Conservation (phyloP, 2,113 vertebrate genomes). For the Colossoma macropomum region DNA sequence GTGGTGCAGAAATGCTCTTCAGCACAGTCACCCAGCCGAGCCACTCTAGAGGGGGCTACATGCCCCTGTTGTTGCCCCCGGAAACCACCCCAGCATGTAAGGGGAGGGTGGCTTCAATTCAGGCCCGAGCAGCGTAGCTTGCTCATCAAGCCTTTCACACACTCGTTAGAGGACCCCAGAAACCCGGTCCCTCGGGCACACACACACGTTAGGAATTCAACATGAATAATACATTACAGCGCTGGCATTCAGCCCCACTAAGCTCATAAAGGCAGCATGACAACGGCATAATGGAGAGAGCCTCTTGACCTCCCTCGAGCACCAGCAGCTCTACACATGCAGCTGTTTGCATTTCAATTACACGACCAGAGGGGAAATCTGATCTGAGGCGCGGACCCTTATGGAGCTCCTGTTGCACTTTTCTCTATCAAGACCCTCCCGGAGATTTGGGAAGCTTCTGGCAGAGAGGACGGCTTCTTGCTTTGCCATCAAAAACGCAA, state of each 20-base stretch:
- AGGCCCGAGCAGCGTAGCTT: conserved; percentile 18
- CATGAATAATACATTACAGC: conserved; percentile 81
- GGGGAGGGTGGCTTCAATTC: conserved; percentile 34
- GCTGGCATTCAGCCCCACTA: conserved; percentile 68
- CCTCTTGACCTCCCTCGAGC: conserved; percentile 77
- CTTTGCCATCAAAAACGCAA: neutral
- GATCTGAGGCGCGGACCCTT: conserved; percentile 27
- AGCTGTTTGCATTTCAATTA: conserved; percentile 81
- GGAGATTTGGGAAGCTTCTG: neutral
- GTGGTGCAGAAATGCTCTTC: conserved; percentile 16
- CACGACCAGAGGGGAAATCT: conserved; percentile 49
- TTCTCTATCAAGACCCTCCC: conserved; percentile 26
- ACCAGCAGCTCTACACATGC: conserved; percentile 68
- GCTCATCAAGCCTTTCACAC: conserved; percentile 45
- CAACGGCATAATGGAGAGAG: conserved; percentile 80
- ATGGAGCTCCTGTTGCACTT: conserved; percentile 54
- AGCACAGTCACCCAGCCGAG: neutral
- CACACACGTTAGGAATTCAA: conserved; percentile 61
- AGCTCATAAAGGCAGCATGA: conserved; percentile 77
- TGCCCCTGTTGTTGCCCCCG: conserved; percentile 42
- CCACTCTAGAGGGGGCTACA: conserved; percentile 27
- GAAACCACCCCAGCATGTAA: conserved; percentile 36
- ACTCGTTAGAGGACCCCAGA: conserved; percentile 47
- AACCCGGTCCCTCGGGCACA: conserved; percentile 49
- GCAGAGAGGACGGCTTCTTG: neutral